Base-by-base conservation (phyloP, 2,113 vertebrate species). In the Charina bottae region DNA sequence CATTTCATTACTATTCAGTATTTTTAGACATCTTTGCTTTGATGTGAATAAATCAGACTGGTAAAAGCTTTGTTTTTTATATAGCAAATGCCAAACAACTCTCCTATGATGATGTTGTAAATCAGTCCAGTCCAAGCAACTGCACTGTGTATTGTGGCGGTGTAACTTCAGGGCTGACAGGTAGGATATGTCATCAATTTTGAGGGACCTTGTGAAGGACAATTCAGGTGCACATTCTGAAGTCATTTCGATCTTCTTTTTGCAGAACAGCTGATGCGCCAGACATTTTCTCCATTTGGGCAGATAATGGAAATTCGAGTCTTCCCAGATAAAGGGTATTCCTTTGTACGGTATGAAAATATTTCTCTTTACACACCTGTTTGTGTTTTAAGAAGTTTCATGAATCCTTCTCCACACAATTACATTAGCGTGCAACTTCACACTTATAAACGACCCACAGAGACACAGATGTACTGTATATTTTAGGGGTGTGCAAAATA, bases 311-410 rank as follows among this genome's bases (percentile, higher is more conserved):
- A 99, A 96, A 98, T 99, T 94, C 95, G 99, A 93, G 99, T 99
- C 95, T 99, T 99, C 96, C 99, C 99, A 0, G 99, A 99, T 96
- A 99, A 99, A 98, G 99, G 99, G 68, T 99, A 99, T 96, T 99
- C 99, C 83, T 99, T 99, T 89, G 97, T 99, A 95, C 98, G 99
- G 99, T 99, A 97, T 2, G 98, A 17, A 91, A 21, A n/a, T 0
- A 0, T 15, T 90, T 54, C 24, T 23, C 8, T 46, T 24, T 13
- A 3, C 19, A 1, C 33, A 10, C 33, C 33, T 49, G 2, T 72
- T 3, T 55, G 56, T 68, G 1, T 68, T 62, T 15, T 26, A 12
- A 86, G n/a, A 56, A 91, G 6, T 13, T 86, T 37, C 13, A 17
- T 54, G 23, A 7, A 37, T 24, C 21, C 23, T 21, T 4, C 15